Evolutionary conservation across 1,140 invertebrate species (phyloP).

Genomic region (Drosophila virilis): DNA sequence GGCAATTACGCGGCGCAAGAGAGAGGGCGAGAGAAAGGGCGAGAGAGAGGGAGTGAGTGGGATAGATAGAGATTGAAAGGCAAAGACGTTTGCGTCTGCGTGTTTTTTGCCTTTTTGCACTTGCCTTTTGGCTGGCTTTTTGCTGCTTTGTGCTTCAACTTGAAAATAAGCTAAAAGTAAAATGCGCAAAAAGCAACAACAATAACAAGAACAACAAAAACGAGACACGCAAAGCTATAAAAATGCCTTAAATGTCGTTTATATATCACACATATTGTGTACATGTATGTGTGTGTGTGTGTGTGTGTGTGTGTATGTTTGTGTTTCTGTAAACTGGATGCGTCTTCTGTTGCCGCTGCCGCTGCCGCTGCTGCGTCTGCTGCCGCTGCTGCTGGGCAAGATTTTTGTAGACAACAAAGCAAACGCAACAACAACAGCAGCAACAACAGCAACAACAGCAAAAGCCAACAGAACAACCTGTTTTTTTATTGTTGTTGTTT

Average conservation of each 20-base stretch:
- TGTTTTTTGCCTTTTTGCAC: slow-evolving; percentile 36
- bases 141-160: slow-evolving; percentile 14
- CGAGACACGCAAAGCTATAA: slow-evolving; percentile 70
- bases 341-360: slow-evolving; percentile 55
- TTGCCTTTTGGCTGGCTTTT: slow-evolving; percentile 49
- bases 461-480: slow-evolving; percentile 70
- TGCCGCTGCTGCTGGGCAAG: slow-evolving; percentile 36
- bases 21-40: neutral
- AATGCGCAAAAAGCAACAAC: slow-evolving; percentile 60
- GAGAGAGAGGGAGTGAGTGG: slow-evolving; percentile 6
- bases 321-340: slow-evolving; percentile 54
- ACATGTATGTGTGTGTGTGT: slow-evolving; percentile 6
- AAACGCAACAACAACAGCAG: slow-evolving; percentile 19
- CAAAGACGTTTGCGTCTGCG: slow-evolving; percentile 58
- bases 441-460: slow-evolving; percentile 24
- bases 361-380: neutral
- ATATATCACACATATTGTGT: slow-evolving; percentile 41
- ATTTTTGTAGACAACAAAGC: slow-evolving; percentile 76
- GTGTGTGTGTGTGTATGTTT: slow-evolving; percentile 10
- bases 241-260: slow-evolving; percentile 77
- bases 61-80: slow-evolving; percentile 19
- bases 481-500: slow-evolving; percentile 57
- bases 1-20: slow-evolving; percentile 29
- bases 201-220: slow-evolving; percentile 18
- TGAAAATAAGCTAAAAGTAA: slow-evolving; percentile 50